Evolutionary conservation across 1,140 invertebrate genomes (phyloP).

Genomic region (Diorhabda elongata): DNA sequence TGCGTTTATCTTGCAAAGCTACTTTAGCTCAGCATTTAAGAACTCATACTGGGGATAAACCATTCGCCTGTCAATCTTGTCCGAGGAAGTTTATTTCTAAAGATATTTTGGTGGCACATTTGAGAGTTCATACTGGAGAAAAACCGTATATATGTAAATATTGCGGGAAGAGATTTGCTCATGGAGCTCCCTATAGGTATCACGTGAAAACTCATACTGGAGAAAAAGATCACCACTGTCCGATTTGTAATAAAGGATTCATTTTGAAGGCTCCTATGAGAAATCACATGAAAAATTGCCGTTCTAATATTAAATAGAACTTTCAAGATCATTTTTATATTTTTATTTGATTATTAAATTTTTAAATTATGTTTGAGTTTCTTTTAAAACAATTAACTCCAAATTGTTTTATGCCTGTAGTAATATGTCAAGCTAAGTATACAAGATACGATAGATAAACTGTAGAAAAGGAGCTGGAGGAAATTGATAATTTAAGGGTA

Average conservation of each 20-base stretch:
- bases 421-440: too few relatives aligned
- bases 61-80: constrained; percentile 65
- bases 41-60: constrained; percentile 70
- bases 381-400: too few relatives aligned
- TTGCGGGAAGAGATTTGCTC: constrained; percentile 75
- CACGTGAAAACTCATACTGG: constrained; percentile 62
- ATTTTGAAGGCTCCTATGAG: constrained; percentile 59
- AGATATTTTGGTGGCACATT: constrained; percentile 58
- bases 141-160: constrained; percentile 62
- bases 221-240: constrained; percentile 69
- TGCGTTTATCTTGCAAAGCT: constrained; percentile 67
- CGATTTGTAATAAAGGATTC: constrained; percentile 63
- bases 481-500: too few relatives aligned
- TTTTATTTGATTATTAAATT: too few relatives aligned
- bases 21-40: constrained; percentile 67
- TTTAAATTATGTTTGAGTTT: too few relatives aligned
- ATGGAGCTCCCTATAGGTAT: constrained; percentile 63
- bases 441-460: too few relatives aligned
- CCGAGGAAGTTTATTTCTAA: constrained; percentile 60
- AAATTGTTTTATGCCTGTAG: too few relatives aligned
- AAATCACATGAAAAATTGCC: constrained; percentile 55
- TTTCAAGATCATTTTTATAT: too few relatives aligned
- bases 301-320: neutral
- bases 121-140: constrained; percentile 61
- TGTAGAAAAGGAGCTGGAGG: too few relatives aligned